Evolutionary conservation across 2,113 vertebrate genomes (phyloP), one percentile per base, ranked within the genome.

Genomic region (Andinoacara biseriatus): DNA sequence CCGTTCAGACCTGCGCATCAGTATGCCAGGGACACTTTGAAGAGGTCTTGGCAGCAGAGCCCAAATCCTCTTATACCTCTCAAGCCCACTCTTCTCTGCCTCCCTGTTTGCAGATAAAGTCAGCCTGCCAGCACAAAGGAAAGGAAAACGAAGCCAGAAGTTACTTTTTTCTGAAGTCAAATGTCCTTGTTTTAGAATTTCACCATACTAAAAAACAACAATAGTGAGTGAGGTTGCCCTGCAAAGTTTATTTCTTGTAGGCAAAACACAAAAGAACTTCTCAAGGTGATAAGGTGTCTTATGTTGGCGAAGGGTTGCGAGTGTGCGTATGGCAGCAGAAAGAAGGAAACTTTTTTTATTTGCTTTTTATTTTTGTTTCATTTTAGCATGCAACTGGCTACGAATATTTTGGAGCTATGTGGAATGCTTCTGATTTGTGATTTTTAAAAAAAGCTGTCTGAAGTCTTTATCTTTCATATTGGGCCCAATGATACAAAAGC

Each of bases 21-120:
- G 87, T 92, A 92, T 94, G 88, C 93, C 80, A 91, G 88, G 63
- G 82, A 88, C 74, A 89, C 84, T 83, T 84, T 85, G 59, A 62
- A 49, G 86, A 91, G 63, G 88, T 81, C 91, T 90, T 90, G 87
- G 91, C 89, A 89, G 75, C 67, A 38, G 62, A 65, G 82, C 40
- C 88, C 54, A 86, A 94, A 93, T 91, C 91, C 84, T 93, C 86
- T 87, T 86, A 87, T 67, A 76, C 72, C 77, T 86, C 87, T 83
- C 58, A 58, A 86, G 80, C 84, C 75, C 58, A 43, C 77, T 78
- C 86, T 65, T 87, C 87, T 90, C 83, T 83, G 79, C 80, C 74
- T 84, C 76, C 69, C 62, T 79, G 84, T 83, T 87, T 87, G 79
- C 84, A 91, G 89, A 93, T 90, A 87, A 88, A 92, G 86, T 85